Percentiles rank a stretch among this genome's conserved stretches.
phyloP scores from a whole-genome alignment of 2,888 invertebrate genomes.

The Macrosiphum euphorbiae region DNA sequence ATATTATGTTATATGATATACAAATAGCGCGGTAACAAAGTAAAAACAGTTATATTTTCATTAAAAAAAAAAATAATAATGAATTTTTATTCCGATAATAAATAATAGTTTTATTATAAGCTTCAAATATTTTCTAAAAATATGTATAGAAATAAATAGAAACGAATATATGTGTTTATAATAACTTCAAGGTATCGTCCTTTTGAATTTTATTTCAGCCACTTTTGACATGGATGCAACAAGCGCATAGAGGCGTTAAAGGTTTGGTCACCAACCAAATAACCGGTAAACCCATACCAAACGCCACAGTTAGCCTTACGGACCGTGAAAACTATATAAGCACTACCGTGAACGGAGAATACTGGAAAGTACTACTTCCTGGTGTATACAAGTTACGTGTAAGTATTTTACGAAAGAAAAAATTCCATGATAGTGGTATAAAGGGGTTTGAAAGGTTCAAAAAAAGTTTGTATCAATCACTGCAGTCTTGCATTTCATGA shows the following conservation, averaged over 20 bases:
- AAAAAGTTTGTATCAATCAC: neutral
- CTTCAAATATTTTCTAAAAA: neutral
- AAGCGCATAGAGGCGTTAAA: constrained; percentile 89
- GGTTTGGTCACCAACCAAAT: constrained; percentile 81
- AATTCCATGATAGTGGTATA: neutral
- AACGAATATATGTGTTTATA: neutral
- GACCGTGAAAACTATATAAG: constrained; percentile 87
- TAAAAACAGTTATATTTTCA: neutral
- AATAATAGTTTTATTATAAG: neutral
- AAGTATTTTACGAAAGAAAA: constrained; percentile 66
- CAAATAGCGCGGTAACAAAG: too few relatives aligned
- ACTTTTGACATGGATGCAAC: constrained; percentile 84
- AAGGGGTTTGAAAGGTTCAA: neutral
- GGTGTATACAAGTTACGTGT: constrained; percentile 89
- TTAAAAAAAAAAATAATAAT: neutral
- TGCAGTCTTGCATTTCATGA: neutral
- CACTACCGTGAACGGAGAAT: constrained; percentile 92
- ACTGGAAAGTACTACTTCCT: constrained; percentile 91
- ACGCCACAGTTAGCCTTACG: constrained; percentile 83
- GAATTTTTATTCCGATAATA: neutral
- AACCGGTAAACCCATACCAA: constrained; percentile 83
- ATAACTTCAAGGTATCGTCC: neutral
- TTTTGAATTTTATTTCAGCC: constrained; percentile 73
- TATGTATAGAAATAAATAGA: neutral
- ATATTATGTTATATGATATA: too few relatives aligned